Base-by-base conservation (phyloP, 2,113 vertebrate genomes). In the Zapornia atra region DNA sequence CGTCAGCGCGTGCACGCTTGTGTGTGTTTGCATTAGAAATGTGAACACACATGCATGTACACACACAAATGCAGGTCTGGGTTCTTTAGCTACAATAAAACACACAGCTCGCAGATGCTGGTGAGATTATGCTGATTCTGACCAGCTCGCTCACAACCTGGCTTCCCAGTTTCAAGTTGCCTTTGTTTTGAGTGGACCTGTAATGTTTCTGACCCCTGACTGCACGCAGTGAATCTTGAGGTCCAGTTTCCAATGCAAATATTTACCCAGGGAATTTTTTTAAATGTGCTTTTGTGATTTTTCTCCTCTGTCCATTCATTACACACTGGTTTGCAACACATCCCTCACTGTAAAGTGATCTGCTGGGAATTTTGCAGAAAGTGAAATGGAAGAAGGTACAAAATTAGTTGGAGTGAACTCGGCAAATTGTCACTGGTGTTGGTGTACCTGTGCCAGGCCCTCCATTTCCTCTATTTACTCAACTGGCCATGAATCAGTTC, bases 211-310 rank as follows among this genome's bases (percentile, higher is more conserved):
- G 77, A 92, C 69, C 87, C 77, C 44, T 83, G 71, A 36, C 56
- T 86, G 44, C 33, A 24, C 28, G 54, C 42, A 80, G 44, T 87
- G 64, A 90, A 51, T 65, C 81, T 65, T 48, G 38, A 71, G 65
- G 85, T 72, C 60, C 48, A 34, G 57, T 64, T 90, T 93, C 88
- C 68, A 90, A 51, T 1, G 42, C 64, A 96, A 94, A 92, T 93
- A 95, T 95, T 95, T 96, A 88, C 79, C 24, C 29, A 70, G 57
- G 54, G 29, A 29, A 20, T 68, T 72, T 88, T 88, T 94, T 88
- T 0, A 4, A 63, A 78, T 6, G 36, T 10, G 24, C 22, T 90
- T 24, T 61, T 76, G 50, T 69, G 66, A 72, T 65, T 95, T 92
- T 86, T 83, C 48, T 84, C 15, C 69, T 79, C 36, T 68, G n/a